A percentile compares a stretch with the other conserved stretches of the same genome.
These are phyloP conservation scores for Rhinopithecus roxellana DNA, from an alignment of 2,113 vertebrate genomes.

Conservation along the genomic window DNA sequence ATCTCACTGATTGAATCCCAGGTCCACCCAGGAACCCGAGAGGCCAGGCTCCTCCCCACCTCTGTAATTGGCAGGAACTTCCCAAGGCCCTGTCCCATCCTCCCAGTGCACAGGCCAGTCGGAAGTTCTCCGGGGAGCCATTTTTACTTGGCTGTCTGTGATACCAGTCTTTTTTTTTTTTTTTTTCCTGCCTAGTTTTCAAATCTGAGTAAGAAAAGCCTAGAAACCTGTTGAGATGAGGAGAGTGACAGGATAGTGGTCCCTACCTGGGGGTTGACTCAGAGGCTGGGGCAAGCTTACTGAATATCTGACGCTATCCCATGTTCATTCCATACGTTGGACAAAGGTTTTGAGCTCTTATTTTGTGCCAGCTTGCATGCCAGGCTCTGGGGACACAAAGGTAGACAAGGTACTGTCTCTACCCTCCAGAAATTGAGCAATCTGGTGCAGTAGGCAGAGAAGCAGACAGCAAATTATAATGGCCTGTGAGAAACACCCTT, in stretches of 20 bases:
- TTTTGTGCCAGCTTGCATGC: not conserved
- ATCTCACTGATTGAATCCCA: too few relatives aligned
- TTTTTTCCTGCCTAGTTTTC: not conserved
- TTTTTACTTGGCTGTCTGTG: too few relatives aligned
- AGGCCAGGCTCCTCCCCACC: too few relatives aligned
- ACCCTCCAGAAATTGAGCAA: not conserved
- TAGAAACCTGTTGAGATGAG: not conserved
- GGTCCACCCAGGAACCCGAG: too few relatives aligned
- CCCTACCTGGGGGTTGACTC: not conserved
- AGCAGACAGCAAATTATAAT: not conserved
- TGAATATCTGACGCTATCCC: not conserved
- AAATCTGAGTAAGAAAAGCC: not conserved
- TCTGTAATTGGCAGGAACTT: too few relatives aligned
- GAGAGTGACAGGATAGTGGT: not conserved
- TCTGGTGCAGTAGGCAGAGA: not conserved
- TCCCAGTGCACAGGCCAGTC: too few relatives aligned
- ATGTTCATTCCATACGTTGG: accelerated
- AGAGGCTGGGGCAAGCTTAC: not conserved
- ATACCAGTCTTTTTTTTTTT: not conserved
- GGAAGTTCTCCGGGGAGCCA: too few relatives aligned
- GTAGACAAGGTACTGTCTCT: not conserved
- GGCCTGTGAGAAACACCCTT: not conserved
- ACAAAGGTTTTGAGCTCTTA: not conserved
- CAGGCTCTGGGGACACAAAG: not conserved
- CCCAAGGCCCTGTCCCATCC: too few relatives aligned